phyloP scores from a whole-genome alignment of 2,888 invertebrate species.

The Elegia similella region DNA sequence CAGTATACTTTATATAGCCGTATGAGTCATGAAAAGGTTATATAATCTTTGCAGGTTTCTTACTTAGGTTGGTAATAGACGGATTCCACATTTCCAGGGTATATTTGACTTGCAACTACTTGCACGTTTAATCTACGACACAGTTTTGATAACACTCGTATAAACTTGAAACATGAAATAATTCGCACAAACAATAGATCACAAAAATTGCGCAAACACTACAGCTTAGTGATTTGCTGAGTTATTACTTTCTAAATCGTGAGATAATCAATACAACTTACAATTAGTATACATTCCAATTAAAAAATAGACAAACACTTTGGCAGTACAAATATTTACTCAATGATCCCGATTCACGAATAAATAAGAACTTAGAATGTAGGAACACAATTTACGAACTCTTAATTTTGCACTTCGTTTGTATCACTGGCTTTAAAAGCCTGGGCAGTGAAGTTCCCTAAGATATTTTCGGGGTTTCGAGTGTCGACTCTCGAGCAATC shows the following conservation, averaged over 20 bases:
- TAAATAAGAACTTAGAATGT: conserved; percentile 1
- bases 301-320: conserved; percentile 16
- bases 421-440: conserved; percentile 53
- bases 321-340: conserved; percentile 5
- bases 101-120: conserved; percentile 15
- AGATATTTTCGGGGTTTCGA: conserved; percentile 14
- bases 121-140: conserved; percentile 1
- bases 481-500: background rate
- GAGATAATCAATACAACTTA: conserved; percentile 20
- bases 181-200: conserved; percentile 34
- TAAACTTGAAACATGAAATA: conserved; percentile 30
- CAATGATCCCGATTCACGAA: conserved; percentile 22
- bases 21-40: too few species aligned
- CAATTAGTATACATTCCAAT: conserved; percentile 52
- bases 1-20: too few species aligned
- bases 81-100: conserved; percentile 1
- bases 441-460: conserved; percentile 47
- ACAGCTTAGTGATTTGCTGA: conserved; percentile 29
- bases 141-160: conserved; percentile 8
- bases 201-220: conserved; percentile 24
- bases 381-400: conserved; percentile 3
- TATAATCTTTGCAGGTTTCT: background rate
- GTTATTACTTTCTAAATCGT: conserved; percentile 29
- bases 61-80: background rate
- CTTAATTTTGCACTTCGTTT: conserved; percentile 12